Evolutionary conservation across 2,797 vertebrate species (phyloP).

Genomic region (Brachyrhaphis roseni): DNA sequence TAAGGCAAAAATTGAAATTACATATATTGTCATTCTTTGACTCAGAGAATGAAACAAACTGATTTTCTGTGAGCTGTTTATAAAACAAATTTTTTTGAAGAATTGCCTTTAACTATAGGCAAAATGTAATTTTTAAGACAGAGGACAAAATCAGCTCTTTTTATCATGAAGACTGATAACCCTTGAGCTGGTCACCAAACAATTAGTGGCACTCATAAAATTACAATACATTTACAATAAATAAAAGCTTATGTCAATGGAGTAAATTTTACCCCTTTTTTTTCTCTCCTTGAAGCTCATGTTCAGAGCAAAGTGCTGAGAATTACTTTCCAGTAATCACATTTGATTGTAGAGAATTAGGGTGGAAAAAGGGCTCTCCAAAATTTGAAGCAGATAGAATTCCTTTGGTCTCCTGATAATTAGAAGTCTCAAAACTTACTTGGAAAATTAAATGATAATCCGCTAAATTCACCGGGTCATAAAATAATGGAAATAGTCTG

Average conservation of each 20-base stretch:
- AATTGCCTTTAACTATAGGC: neutral
- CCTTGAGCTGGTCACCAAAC: neutral
- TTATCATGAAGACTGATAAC: neutral
- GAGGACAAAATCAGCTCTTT: neutral
- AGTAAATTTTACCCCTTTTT: neutral
- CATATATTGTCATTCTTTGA: neutral
- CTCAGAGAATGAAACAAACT: neutral
- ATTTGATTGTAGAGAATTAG: conserved; percentile 24
- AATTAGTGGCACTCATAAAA: neutral
- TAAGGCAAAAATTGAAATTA: neutral
- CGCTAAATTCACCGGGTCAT: conserved; percentile 56
- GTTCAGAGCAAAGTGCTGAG: conserved; percentile 6
- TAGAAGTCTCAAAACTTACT: conserved; percentile 47
- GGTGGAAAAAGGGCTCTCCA: conserved; percentile 17
- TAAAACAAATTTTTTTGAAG: neutral
- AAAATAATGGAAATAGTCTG: conserved; percentile 52
- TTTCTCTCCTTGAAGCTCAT: neutral
- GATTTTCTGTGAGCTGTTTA: neutral
- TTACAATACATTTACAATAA: neutral
- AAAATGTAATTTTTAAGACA: neutral
- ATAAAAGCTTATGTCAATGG: neutral
- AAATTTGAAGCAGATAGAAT: conserved; percentile 36
- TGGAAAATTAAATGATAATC: conserved; percentile 59
- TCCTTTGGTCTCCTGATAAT: conserved; percentile 45
- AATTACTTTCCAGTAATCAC: conserved; percentile 35